Evolutionary conservation across 2,888 invertebrate species (phyloP).

Genomic region (Dastarcus helophoroides): DNA sequence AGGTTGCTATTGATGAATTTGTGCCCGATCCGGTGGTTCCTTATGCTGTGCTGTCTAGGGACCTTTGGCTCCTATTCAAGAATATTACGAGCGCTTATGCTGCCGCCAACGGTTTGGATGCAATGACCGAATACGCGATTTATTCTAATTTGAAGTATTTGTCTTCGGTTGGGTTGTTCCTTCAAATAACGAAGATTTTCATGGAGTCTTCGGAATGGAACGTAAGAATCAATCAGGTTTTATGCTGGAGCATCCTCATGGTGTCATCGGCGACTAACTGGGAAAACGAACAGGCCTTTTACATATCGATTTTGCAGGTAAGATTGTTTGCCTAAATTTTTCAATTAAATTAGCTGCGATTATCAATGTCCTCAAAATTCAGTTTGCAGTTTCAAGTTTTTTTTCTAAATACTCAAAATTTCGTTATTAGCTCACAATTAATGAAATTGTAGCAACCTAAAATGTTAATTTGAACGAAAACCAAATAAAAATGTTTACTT

Average conservation of each 20-base stretch:
- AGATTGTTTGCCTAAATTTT: too few relatives aligned
- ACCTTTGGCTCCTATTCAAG: slow-evolving; percentile 8
- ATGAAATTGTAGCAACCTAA: too few relatives aligned
- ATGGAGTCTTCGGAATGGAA: slow-evolving; percentile 12
- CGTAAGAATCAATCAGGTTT: slow-evolving; percentile 18
- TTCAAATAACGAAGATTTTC: slow-evolving; percentile 17
- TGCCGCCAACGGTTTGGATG: slow-evolving; percentile 1
- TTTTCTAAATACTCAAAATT: too few relatives aligned
- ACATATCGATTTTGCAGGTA: too few relatives aligned
- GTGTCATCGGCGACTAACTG: slow-evolving; percentile 14
- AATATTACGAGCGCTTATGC: slow-evolving; percentile 5
- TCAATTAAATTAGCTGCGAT: too few relatives aligned
- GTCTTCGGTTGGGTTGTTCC: slow-evolving; percentile 16
- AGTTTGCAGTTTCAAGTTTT: too few relatives aligned
- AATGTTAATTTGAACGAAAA: neutral
- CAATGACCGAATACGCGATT: slow-evolving; percentile 1
- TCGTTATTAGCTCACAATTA: too few relatives aligned
- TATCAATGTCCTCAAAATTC: too few relatives aligned
- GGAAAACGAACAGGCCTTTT: too few relatives aligned
- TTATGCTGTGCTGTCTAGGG: slow-evolving; percentile 12
- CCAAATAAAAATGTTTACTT: slow-evolving; percentile 2
- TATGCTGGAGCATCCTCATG: slow-evolving; percentile 21
- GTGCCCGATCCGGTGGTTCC: slow-evolving; percentile 9
- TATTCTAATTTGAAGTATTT: slow-evolving; percentile 12
- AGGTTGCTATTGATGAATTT: neutral